Evolutionary conservation across 2,113 vertebrate genomes (phyloP).

Genomic region (Burhinus bistriatus): DNA sequence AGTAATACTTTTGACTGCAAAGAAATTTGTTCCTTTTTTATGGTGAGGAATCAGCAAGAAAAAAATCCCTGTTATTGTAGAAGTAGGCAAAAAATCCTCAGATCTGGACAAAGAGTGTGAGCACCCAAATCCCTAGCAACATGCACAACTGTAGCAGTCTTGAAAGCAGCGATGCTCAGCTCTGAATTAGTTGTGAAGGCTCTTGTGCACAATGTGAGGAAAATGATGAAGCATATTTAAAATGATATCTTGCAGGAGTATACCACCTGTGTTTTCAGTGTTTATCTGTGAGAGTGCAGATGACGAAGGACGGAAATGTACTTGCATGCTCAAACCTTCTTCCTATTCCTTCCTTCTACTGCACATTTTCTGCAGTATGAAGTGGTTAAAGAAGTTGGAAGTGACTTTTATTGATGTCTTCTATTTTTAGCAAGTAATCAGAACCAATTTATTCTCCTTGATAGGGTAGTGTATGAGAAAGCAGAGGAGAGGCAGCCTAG

Average conservation of each 20-base stretch:
- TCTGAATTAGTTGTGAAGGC: neutral
- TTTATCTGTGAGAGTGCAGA: neutral
- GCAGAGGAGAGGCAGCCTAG: neutral
- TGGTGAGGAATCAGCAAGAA: neutral
- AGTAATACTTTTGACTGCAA: conserved; percentile 9
- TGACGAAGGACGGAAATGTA: neutral
- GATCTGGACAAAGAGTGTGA: neutral
- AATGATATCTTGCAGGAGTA: neutral
- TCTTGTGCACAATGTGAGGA: neutral
- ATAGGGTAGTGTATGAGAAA: neutral
- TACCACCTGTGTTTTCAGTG: neutral
- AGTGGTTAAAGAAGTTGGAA: conserved; percentile 2
- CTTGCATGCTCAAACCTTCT: neutral
- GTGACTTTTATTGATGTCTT: conserved; percentile 15
- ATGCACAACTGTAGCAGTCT: neutral
- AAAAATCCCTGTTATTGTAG: neutral
- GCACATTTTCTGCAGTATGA: neutral
- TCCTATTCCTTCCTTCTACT: neutral
- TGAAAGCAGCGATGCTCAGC: neutral
- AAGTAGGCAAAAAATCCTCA: neutral
- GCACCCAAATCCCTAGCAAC: neutral
- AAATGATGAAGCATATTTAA: neutral
- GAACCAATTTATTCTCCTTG: conserved; percentile 23
- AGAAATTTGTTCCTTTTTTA: neutral
- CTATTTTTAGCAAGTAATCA: conserved; percentile 47